A percentile compares a stretch with the other conserved stretches of the same genome.
Evolutionary conservation across 2,113 vertebrate species (phyloP).

Genomic region (Stictonetta naevosa): DNA sequence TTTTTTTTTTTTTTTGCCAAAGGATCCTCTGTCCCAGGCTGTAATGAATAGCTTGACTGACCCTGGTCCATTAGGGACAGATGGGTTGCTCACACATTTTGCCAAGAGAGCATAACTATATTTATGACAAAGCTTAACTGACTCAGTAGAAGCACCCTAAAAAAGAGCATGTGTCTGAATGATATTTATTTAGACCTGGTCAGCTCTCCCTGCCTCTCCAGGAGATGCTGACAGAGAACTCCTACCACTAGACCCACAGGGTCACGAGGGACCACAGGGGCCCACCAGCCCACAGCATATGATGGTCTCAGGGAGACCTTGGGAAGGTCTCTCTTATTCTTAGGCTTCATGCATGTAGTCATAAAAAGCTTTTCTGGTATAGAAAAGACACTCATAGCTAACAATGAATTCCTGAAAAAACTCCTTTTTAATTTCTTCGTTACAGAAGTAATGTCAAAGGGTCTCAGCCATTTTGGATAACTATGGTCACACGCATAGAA

Average conservation of each 20-base stretch:
- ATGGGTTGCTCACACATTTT: neutral
- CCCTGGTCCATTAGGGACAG: neutral
- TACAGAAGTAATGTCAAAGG: neutral
- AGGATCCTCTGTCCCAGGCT: neutral
- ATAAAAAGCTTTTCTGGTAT: neutral
- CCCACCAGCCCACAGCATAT: neutral
- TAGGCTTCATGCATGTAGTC: neutral
- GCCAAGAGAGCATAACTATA: neutral
- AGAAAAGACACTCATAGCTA: neutral
- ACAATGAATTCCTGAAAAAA: neutral
- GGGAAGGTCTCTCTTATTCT: neutral
- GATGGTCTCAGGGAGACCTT: neutral
- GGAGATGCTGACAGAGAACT: neutral
- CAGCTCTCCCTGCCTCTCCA: neutral
- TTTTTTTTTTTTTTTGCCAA: neutral
- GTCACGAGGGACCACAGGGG: neutral
- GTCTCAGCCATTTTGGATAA: neutral
- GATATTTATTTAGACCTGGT: neutral
- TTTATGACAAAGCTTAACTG: neutral
- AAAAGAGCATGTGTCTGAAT: neutral
- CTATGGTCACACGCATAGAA: neutral
- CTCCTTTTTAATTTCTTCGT: neutral
- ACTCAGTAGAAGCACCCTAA: neutral
- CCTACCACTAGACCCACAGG: neutral
- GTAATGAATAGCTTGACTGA: neutral